A percentile compares a stretch with the other conserved stretches of the same genome.
These are phyloP conservation scores for Apotomis turbidana DNA, from an alignment of 2,888 invertebrate species.

Conservation along the genomic window DNA sequence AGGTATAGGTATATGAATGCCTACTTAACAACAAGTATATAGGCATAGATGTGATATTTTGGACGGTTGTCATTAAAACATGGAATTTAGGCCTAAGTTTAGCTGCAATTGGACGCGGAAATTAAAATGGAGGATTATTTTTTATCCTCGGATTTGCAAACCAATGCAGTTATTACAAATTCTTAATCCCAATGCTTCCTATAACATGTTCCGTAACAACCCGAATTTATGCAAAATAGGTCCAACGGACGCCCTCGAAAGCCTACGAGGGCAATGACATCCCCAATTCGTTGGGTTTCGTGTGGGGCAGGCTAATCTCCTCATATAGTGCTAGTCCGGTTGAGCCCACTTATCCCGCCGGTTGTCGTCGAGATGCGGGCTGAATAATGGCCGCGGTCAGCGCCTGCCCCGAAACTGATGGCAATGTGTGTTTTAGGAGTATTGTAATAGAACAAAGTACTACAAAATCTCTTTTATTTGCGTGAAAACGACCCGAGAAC, in stretches of 20 bases:
- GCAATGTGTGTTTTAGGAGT: slow-evolving; percentile 27
- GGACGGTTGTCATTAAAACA: too few species aligned
- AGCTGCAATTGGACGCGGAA: too few species aligned
- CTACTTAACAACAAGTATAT: too few species aligned
- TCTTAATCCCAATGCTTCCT: not conserved
- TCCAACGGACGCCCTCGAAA: slow-evolving; percentile 7
- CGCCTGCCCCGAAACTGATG: slow-evolving; percentile 9
- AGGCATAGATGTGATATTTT: too few species aligned
- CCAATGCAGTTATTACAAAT: not conserved
- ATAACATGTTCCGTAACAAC: not conserved
- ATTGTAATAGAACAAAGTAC: not conserved
- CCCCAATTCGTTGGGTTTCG: slow-evolving; percentile 33
- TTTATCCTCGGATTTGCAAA: not conserved
- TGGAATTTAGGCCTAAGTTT: too few species aligned
- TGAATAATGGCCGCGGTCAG: slow-evolving; percentile 54
- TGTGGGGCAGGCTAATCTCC: slow-evolving; percentile 48
- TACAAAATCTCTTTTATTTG: too few species aligned
- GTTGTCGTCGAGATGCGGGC: slow-evolving; percentile 63
- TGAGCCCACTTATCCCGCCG: slow-evolving; percentile 55
- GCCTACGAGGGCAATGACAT: slow-evolving; percentile 38
- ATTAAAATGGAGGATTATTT: too few species aligned
- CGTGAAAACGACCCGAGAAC: too few species aligned
- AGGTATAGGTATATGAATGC: too few species aligned
- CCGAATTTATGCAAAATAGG: slow-evolving; percentile 21
- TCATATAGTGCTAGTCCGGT: slow-evolving; percentile 44